phyloP scores from a whole-genome alignment of 1,140 invertebrate species.

The Harpegnathos saltator region DNA sequence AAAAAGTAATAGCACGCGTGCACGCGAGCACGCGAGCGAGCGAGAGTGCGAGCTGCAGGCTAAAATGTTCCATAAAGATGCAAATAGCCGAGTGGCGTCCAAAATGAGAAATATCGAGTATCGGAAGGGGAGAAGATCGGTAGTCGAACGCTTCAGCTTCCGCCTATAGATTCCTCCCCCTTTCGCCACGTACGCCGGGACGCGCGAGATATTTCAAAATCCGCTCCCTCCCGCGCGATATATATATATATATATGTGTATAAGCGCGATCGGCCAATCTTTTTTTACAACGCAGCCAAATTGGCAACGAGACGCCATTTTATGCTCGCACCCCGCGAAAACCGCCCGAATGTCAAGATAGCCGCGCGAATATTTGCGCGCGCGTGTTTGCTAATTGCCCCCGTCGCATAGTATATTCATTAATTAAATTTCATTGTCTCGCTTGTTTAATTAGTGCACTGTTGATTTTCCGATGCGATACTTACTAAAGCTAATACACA shows the following conservation, averaged over 20 bases:
- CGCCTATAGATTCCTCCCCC: slow-evolving; percentile 34
- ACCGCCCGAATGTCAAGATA: slow-evolving; percentile 19
- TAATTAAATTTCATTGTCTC: slow-evolving; percentile 27
- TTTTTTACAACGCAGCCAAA: slow-evolving; percentile 43
- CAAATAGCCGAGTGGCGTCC: slow-evolving; percentile 69
- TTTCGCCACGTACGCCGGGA: slow-evolving; percentile 26
- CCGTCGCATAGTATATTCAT: neutral
- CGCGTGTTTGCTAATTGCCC: slow-evolving; percentile 1
- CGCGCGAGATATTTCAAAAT: slow-evolving; percentile 53
- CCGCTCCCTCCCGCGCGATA: too few relatives aligned
- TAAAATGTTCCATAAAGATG: slow-evolving; percentile 72
- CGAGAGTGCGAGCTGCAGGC: slow-evolving; percentile 38
- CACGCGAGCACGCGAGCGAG: slow-evolving; percentile 46
- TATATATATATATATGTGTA: too few relatives aligned
- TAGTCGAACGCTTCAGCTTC: slow-evolving; percentile 50
- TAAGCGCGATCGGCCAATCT: slow-evolving; percentile 39
- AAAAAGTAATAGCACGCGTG: slow-evolving; percentile 58
- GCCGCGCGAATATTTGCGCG: neutral
- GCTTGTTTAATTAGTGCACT: slow-evolving; percentile 28
- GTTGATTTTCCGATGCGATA: slow-evolving; percentile 8
- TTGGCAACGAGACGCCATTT: slow-evolving; percentile 36
- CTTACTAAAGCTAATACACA: neutral
- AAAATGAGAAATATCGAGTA: slow-evolving; percentile 72
- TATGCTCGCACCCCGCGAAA: neutral
- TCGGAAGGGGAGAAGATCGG: slow-evolving; percentile 44